Evolutionary conservation across 2,888 invertebrate species (phyloP).

Genomic region (Drepanosiphum platanoidis): DNA sequence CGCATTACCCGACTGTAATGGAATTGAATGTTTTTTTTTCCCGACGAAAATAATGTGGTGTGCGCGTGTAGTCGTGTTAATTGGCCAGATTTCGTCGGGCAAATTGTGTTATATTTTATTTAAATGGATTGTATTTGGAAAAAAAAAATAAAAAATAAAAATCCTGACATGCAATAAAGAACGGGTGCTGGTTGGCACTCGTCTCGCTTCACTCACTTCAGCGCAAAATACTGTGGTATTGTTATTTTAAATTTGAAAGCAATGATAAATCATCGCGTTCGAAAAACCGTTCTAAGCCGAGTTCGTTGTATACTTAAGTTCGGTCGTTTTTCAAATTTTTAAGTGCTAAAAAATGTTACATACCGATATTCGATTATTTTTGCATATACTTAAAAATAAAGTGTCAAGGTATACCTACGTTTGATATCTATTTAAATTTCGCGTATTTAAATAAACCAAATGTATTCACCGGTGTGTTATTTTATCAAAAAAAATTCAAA

Average conservation of each 20-base stretch:
- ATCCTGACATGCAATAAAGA: not conserved
- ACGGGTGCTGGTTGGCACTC: not conserved
- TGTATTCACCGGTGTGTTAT: not conserved
- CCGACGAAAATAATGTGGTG: not conserved
- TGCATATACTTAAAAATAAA: not conserved
- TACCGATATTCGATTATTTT: not conserved
- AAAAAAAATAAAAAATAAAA: not conserved
- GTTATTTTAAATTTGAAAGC: constrained; percentile 12
- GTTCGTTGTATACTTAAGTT: not conserved
- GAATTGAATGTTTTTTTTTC: not conserved
- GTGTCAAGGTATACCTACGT: not conserved
- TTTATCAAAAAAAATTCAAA: too few species aligned
- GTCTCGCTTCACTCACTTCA: not conserved
- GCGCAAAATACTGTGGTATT: not conserved
- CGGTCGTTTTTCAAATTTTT: constrained; percentile 14
- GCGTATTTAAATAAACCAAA: too few species aligned
- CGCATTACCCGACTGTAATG: not conserved
- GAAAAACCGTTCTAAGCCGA: not conserved
- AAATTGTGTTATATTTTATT: not conserved
- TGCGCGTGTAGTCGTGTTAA: not conserved
- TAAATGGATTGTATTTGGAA: not conserved
- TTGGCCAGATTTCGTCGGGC: not conserved
- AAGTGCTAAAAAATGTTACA: not conserved
- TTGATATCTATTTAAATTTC: not conserved
- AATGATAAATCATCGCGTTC: not conserved